Evolutionary conservation across 2,888 invertebrate genomes (phyloP), one percentile per base, ranked within the genome.

Genomic region (Neoitamus cyanurus): DNA sequence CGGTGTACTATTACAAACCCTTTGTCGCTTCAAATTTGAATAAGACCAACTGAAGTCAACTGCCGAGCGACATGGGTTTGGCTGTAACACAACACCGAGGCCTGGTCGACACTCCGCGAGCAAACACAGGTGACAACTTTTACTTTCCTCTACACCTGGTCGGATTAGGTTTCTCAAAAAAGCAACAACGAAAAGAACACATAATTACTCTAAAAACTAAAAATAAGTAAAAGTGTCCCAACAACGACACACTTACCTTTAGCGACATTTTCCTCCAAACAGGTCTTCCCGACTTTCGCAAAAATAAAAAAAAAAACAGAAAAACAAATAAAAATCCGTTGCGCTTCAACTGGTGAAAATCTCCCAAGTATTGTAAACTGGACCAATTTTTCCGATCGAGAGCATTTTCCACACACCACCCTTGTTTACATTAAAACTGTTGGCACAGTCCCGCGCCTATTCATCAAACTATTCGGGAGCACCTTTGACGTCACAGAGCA

Each of bases 181-280:
- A 28, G 58, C 58, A 58, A 58, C 58, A 58, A 9, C 25, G 2
- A 6, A 58, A 46, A 77, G 25, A 25, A 46, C 28, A 28, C 30
- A 46, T 77, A 42, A 46, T 77, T 77, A 13, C 25, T 58, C 58
- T 58, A 46, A 42, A 77, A 28, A 46, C 13, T 46, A 77, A 42
- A 77, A 80, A 78, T 25, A 69, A 42, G 42, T 46, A 48, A 28
- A 77, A 73, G 25, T 34, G 20, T 28, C 20, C n/a, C n/a, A n/a
- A n/a, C n/a, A 28, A 69, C 13, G 7, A 42, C 3, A 11, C 11
- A 83, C 73, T 83, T 48, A 83, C 83, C 83, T 83, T 83, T 73
- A 83, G 72, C 13, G 83, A 83, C 83, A 83, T 83, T 73, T n/a
- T 46, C 20, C 13, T 25, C 13, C 31, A 20, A 48, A 73, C 42